A percentile compares a stretch with the other conserved stretches of the same genome.
Evolutionary conservation across 1,140 invertebrate genomes (phyloP).

Genomic region (Anadara kagoshimensis): DNA sequence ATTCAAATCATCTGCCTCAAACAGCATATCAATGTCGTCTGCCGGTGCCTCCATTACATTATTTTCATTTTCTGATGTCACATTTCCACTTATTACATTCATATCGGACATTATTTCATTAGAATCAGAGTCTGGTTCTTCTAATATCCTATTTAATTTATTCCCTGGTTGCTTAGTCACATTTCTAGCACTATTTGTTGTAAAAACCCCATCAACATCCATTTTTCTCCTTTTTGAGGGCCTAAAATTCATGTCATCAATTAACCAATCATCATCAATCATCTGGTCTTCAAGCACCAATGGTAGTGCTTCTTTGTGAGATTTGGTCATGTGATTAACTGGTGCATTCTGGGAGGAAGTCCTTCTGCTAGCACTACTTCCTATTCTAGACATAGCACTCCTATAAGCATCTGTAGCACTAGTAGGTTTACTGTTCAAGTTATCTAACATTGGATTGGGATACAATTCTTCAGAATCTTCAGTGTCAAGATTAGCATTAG

Average conservation of each 20-base stretch:
- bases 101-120: slow-evolving; percentile 7
- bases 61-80: neutral
- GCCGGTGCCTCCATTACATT: neutral
- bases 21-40: neutral
- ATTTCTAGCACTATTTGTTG: slow-evolving; percentile 25
- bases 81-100: slow-evolving; percentile 2
- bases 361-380: slow-evolving; percentile 20
- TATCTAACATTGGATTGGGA: slow-evolving; percentile 27
- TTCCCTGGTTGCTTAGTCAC: slow-evolving; percentile 7
- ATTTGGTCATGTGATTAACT: neutral
- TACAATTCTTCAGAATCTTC: slow-evolving; percentile 35
- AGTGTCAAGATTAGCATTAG: neutral
- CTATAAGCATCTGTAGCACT: slow-evolving; percentile 46
- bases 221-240: slow-evolving; percentile 39
- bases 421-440: neutral
- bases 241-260: slow-evolving; percentile 60
- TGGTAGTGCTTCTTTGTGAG: slow-evolving; percentile 17
- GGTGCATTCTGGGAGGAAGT: slow-evolving; percentile 1
- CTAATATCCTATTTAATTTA: no score
- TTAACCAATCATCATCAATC: slow-evolving; percentile 66
- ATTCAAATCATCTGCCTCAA: neutral
- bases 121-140: no score
- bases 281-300: slow-evolving; percentile 47
- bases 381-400: slow-evolving; percentile 43
- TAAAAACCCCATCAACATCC: slow-evolving; percentile 44